Conservation (phyloP, 1,140 invertebrate genomes). For the Heliconius eleuchia region DNA sequence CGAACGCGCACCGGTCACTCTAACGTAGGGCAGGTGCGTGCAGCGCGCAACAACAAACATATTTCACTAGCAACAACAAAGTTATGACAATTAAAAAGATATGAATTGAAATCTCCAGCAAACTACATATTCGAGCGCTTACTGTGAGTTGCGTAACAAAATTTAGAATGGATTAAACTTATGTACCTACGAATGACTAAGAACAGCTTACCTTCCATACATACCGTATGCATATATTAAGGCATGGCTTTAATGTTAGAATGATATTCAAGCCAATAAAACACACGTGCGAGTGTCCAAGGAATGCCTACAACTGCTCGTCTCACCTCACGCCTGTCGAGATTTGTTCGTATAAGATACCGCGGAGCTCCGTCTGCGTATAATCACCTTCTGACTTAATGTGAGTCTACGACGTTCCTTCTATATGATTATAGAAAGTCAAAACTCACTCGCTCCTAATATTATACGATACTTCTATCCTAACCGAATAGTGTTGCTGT, state of each 20-base stretch:
- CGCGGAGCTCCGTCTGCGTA: not conserved
- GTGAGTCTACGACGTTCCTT: slow-evolving; percentile 11
- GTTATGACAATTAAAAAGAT: not conserved
- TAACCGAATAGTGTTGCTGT: not conserved
- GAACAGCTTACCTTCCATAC: not conserved
- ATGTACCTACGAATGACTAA: not conserved
- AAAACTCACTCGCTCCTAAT: slow-evolving; percentile 14
- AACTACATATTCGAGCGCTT: not conserved
- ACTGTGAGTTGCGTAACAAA: not conserved
- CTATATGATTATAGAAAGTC: slow-evolving; percentile 12
- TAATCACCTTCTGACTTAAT: not conserved
- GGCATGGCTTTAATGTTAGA: slow-evolving; percentile 1
- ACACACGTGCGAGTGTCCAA: slow-evolving; percentile 20
- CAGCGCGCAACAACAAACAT: not conserved
- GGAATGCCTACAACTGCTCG: slow-evolving; percentile 25
- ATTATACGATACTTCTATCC: not conserved
- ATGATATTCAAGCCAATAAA: slow-evolving; percentile 2
- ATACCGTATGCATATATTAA: not conserved
- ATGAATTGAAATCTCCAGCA: not conserved
- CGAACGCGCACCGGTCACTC: not conserved
- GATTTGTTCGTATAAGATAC: slow-evolving; percentile 15
- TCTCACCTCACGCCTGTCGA: slow-evolving; percentile 29
- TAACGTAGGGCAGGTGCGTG: not conserved
- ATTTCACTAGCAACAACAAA: not conserved
- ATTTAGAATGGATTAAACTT: not conserved